Evolutionary conservation across 2,888 invertebrate species (phyloP), one percentile per base, ranked within the genome.

Genomic region (Capitulum mitella): DNA sequence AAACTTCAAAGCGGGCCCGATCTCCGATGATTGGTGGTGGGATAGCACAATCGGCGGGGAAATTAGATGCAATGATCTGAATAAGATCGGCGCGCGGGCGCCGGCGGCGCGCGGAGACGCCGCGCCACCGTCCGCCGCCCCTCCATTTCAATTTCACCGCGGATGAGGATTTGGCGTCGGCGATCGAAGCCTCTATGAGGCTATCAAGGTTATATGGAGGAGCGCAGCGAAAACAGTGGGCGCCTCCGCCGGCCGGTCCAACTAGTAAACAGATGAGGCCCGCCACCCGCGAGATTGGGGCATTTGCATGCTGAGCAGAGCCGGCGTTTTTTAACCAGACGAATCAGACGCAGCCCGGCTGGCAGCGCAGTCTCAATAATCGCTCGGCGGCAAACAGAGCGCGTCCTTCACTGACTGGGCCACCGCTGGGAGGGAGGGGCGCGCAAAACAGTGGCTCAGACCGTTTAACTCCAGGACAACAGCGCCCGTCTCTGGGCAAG

Each of bases 1-100:
- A 64, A 64, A 64, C 64, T 64, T 64, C 64, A 64, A 64, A 64
- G 34, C 64, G 19, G 34, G 19, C 64, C n/a, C 64, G 64, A 64
- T 64, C 64, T 64, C 34, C 34, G 64, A 64, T 64, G 64, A 64
- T 64, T 64, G 64, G 64, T 64, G 34, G 19, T 19, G 64, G 22
- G 64, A 64, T 19, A 34, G 64, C 64, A 64, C 64, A 64, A 64
- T 64, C 64, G 64, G 5, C 64, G 34, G n/a, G 19, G 64, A 64
- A 64, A 64, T 64, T 37, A 37, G 64, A 34, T 22, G 64, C 64
- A 64, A 37, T 34, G 34, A 22, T 34, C 64, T 64, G 64, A 64
- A 64, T 64, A 37, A 61, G 64, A 51, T 29, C 19, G 19, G 64
- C 22, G n/a, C 16, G n/a, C 19, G 34, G 22, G 64, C 64, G 64